Percentiles rank a stretch among this genome's conserved stretches.
Evolutionary conservation across 2,888 invertebrate genomes (phyloP).

Genomic region (Tenthredo notha): DNA sequence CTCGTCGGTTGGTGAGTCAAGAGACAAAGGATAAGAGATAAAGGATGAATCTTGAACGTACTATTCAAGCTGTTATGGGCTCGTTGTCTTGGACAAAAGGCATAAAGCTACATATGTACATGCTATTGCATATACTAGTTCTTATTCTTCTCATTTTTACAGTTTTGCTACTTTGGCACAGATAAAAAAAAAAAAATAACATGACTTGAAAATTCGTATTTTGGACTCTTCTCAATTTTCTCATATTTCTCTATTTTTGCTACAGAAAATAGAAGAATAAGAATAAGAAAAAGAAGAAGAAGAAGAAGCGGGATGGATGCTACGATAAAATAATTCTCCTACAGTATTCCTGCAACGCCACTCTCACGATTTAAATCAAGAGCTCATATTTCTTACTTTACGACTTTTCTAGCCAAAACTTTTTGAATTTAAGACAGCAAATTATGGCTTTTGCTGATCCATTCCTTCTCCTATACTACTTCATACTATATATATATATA

Average conservation of each 20-base stretch:
- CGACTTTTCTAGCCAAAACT: conserved; percentile 49
- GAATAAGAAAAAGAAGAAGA: neutral
- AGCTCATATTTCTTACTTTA: conserved; percentile 47
- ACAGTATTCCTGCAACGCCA: neutral
- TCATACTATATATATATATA: neutral
- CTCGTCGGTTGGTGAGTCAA: conserved; percentile 8
- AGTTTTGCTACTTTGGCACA: neutral
- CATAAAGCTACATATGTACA: neutral
- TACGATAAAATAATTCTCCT: conserved; percentile 42
- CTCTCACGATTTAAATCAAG: conserved; percentile 44
- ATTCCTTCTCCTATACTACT: conserved; percentile 4
- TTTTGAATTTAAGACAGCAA: conserved; percentile 46
- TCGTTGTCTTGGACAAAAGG: neutral
- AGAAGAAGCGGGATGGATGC: neutral
- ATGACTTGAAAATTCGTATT: no score
- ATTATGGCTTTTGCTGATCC: conserved; percentile 44
- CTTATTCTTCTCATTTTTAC: neutral
- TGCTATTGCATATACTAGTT: neutral
- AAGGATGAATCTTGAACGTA: conserved; percentile 13
- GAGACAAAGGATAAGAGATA: conserved; percentile 23
- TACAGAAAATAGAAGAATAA: neutral
- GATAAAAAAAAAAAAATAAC: no score
- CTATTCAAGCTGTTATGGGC: neutral
- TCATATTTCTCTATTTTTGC: neutral
- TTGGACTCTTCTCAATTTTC: neutral